Evolutionary conservation across 2,888 invertebrate genomes (phyloP), one percentile per base, ranked within the genome.

Genomic region (Cheilosia scutellata): DNA sequence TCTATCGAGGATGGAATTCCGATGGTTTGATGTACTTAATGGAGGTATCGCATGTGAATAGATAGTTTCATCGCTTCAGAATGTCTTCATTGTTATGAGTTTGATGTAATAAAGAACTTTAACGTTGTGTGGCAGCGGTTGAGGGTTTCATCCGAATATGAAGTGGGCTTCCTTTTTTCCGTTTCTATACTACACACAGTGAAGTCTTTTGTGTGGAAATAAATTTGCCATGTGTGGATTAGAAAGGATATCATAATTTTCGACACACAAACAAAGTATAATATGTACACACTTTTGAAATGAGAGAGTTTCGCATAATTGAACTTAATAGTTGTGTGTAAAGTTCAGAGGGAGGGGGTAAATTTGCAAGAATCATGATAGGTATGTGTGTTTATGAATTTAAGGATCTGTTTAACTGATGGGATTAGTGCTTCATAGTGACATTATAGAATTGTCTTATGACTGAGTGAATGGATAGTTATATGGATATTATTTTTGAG

Each of bases 11-110:
- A 79, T 65, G 71, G 79, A 75, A 84, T 84, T 76, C 75, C 84
- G 60, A 84, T 79, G 84, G 84, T 84, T 79, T 79, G 65, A 84
- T 71, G 70, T 79, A 84, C 79, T 84, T 79, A 84, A 84, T 84
- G 70, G 84, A 79, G 84, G 75, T 79, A 84, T 84, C 80, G 84
- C 84, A 79, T 84, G 84, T 79, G 84, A 84, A 84, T 79, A 84
- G 79, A 84, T 84, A 84, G 84, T 84, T 84, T 79, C 70, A 70
- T 71, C 84, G 80, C 75, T 76, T 71, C 79, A 79, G 75, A 79
- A 79, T 79, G 75, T 84, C 84, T 84, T 84, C 79, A 84, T 84
- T 84, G 84, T 84, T 84, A 84, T 84, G 79, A 84, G 84, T 71
- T 84, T 71, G 70, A 71, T 70, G 84, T 84, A 79, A 84, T 79